Evolutionary conservation across 2,113 vertebrate species (phyloP), one percentile per base, ranked within the genome.

Genomic region (Dicerorhinus sumatrensis): DNA sequence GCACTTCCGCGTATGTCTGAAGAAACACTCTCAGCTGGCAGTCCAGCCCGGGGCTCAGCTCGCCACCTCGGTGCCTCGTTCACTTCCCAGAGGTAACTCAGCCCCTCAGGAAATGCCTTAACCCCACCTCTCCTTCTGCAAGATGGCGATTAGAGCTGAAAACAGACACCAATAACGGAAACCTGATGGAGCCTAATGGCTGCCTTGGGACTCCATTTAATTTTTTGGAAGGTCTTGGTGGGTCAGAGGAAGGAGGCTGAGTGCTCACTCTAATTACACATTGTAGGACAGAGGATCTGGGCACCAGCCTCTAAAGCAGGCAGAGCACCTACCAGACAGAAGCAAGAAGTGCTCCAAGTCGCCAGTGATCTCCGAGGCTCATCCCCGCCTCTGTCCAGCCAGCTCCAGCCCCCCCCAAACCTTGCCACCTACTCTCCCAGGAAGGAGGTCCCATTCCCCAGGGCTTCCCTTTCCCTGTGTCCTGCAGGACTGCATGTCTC

Each of bases 321-420:
- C 67, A 33, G 12, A 6, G 33, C 89, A 54, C 77, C 77, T 77
- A 46, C n/a, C 51, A 84, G 76, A 96, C 16, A 20, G 85, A 92
- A 92, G 96, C 39, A 87, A 88, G 83, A 96, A 92, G 60, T 39
- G 69, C 21, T 36, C 94, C 5, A 21, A 89, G 65, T 5, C n/a
- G 60, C 42, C 51, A 36, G 70, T 33, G 75, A 58, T 75, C 70
- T 91, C 36, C 3, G 48, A 67, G 63, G 63, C 56, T 31, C 2
- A 6, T 36, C 56, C n/a, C 42, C 42, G 5, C 42, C n/a, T 72
- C 67, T 36, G 33, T 23, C 46, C 63, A 21, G 13, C 13, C 70
- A 13, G 36, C 20, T 25, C 31, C 63, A 3, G 11, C 67, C 8
- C n/a, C n/a, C 54, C 39, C 72, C 72, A 33, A 33, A 70, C 31